Evolutionary conservation across 2,113 vertebrate genomes (phyloP).

Genomic region (Lutjanus erythropterus): DNA sequence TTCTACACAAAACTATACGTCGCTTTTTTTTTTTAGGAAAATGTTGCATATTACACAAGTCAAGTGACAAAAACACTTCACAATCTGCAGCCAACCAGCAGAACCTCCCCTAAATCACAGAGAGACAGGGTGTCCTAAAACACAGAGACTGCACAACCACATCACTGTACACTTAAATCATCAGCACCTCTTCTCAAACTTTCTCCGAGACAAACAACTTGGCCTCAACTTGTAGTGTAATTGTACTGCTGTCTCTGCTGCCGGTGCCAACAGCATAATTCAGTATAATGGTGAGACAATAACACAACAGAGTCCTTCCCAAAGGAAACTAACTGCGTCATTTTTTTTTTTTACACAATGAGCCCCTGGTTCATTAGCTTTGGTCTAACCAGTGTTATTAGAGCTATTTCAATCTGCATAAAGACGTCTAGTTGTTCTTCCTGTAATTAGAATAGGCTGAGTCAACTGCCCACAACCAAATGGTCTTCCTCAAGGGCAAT

Average conservation of each 20-base stretch:
- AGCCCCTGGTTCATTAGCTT: conserved; percentile 50
- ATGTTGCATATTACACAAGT: no score
- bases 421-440: conserved; percentile 47
- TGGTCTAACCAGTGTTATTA: conserved; percentile 49
- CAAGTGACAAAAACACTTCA: background rate
- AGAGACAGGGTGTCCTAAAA: conserved; percentile 25
- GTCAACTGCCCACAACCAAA: conserved; percentile 60
- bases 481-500: conserved; percentile 66
- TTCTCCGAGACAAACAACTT: conserved; percentile 52
- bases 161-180: background rate
- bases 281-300: conserved; percentile 41
- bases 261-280: conserved; percentile 46
- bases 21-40: no score
- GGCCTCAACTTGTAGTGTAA: conserved; percentile 46
- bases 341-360: conserved; percentile 30
- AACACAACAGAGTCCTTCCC: conserved; percentile 47
- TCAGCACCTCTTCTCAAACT: conserved; percentile 52
- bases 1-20: no score
- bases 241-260: conserved; percentile 19
- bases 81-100: background rate
- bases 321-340: conserved; percentile 37
- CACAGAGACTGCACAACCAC: conserved; percentile 18
- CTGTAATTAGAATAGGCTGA: conserved; percentile 59
- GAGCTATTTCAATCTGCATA: conserved; percentile 42
- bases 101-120: conserved; percentile 9